Base-by-base conservation (phyloP, 1,140 invertebrate species). In the Tetragnatha versicolor region DNA sequence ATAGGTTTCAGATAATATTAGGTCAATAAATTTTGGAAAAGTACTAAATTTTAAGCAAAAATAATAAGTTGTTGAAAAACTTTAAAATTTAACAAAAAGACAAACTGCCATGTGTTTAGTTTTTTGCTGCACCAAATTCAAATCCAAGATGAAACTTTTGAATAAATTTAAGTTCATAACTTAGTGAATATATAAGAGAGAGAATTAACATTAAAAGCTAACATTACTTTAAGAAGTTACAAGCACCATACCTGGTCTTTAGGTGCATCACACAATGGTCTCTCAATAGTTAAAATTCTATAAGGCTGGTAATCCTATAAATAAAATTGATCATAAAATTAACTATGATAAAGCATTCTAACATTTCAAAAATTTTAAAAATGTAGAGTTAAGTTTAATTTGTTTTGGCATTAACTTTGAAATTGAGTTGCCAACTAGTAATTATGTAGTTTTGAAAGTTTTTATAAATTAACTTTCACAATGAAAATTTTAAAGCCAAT, bases 251-350 rank as follows among this genome's bases (percentile, higher is more conserved):
- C 75, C 75, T 78, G 55, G 14, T 51, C 33, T 29, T 22, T 51
- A 14, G 33, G 45, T 33, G 20, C 22, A 12, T 37, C 37, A 69
- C 49, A 20, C 14, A 78, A 51, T 27, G 75, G 75, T 3, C 25
- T 68, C 14, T 78, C 75, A 33, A 53, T 78, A 2, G 68, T 42
- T 33, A 78, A 55, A 27, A 78, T 68, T 25, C 35, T 66, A 37
- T 68, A 78, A 6, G 61, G 61, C 17, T 68, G 66, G 47, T 78
- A 78, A 58, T 78, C 37, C 75, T 78, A 55, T 3, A 68, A 66
- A 78, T n/a, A n/a, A n/a, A n/a, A n/a, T n/a, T n/a, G n/a, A 58
- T 25, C 17, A 31, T 31, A 12, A 25, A 27, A 29, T 25, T 29
- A 51, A 14, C 9, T n/a, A 51, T 9, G 20, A 6, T n/a, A 6